These are phyloP conservation scores for Beaufortia kweichowensis DNA, from an alignment of 2,113 vertebrate species.

Conservation along the genomic window DNA sequence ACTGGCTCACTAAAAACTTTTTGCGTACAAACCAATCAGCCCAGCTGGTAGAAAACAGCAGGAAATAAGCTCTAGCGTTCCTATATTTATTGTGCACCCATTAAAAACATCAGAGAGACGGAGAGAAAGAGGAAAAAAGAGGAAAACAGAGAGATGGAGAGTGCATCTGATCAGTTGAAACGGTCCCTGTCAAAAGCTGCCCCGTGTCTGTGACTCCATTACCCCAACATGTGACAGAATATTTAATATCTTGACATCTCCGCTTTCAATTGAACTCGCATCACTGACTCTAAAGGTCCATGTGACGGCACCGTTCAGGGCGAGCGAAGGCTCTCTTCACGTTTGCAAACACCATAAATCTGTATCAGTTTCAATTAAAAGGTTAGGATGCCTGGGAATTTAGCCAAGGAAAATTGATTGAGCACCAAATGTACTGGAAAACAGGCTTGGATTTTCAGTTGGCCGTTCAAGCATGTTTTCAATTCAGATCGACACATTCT, in stretches of 20 bases:
- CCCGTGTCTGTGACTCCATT: not conserved
- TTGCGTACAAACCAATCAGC: too few relatives aligned
- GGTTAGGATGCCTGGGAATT: constrained; percentile 35
- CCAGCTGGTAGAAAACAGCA: too few relatives aligned
- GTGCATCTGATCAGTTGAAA: constrained; percentile 38
- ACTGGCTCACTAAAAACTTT: too few relatives aligned
- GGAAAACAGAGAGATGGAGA: constrained; percentile 2
- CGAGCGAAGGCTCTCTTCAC: not conserved
- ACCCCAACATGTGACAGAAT: constrained; percentile 55
- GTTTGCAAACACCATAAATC: constrained; percentile 19
- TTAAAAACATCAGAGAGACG: not conserved
- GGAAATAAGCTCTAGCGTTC: too few relatives aligned
- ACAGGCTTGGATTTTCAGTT: constrained; percentile 6
- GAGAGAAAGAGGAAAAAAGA: not conserved
- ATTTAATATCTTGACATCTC: constrained; percentile 48
- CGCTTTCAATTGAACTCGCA: constrained; percentile 55
- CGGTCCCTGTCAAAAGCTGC: constrained; percentile 31
- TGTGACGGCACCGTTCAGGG: constrained; percentile 15
- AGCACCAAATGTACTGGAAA: constrained; percentile 38
- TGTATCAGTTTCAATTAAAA: constrained; percentile 5
- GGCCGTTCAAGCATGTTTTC: not conserved
- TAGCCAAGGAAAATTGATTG: constrained; percentile 14
- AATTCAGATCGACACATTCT: not conserved
- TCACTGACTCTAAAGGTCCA: constrained; percentile 40
- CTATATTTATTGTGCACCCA: not conserved